Percentiles rank a stretch among this genome's conserved stretches.
Conservation (phyloP, 2,113 vertebrate genomes). For the Microcebus jonahi region DNA sequence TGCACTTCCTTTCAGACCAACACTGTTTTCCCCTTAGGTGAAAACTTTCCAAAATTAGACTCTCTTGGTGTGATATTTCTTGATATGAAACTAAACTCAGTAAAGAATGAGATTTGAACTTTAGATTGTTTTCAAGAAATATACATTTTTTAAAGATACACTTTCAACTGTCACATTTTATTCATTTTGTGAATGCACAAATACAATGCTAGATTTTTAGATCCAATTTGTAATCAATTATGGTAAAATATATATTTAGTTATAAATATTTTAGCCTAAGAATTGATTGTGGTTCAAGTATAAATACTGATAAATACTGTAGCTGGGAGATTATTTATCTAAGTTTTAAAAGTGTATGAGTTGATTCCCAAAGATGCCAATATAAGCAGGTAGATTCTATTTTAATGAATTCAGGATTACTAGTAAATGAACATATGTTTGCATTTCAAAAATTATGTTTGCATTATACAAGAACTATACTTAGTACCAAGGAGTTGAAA, state of each 20-base stretch:
- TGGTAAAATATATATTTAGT: background rate
- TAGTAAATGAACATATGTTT: conserved; percentile 55
- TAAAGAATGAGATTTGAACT: conserved; percentile 55
- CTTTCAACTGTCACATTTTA: background rate
- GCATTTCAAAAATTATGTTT: conserved; percentile 58
- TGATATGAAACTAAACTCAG: conserved; percentile 42
- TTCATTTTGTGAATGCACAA: conserved; percentile 1
- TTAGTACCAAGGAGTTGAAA: conserved; percentile 52
- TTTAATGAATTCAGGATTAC: conserved; percentile 45
- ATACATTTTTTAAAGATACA: background rate
- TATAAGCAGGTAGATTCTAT: conserved; percentile 24
- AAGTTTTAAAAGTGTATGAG: conserved; percentile 4
- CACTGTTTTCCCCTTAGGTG: background rate
- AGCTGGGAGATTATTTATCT: conserved; percentile 6
- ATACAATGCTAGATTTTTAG: background rate
- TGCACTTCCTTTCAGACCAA: background rate
- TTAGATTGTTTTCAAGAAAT: conserved; percentile 12
- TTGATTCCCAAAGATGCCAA: background rate
- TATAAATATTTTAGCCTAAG: background rate
- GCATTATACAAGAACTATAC: conserved; percentile 19
- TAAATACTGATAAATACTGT: conserved; percentile 23
- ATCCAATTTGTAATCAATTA: background rate
- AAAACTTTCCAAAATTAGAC: conserved; percentile 7
- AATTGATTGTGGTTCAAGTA: background rate
- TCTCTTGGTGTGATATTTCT: conserved; percentile 40